These are phyloP conservation scores for Dolichotis patagonum DNA, from an alignment of 2,113 vertebrate species.

Conservation along the genomic window DNA sequence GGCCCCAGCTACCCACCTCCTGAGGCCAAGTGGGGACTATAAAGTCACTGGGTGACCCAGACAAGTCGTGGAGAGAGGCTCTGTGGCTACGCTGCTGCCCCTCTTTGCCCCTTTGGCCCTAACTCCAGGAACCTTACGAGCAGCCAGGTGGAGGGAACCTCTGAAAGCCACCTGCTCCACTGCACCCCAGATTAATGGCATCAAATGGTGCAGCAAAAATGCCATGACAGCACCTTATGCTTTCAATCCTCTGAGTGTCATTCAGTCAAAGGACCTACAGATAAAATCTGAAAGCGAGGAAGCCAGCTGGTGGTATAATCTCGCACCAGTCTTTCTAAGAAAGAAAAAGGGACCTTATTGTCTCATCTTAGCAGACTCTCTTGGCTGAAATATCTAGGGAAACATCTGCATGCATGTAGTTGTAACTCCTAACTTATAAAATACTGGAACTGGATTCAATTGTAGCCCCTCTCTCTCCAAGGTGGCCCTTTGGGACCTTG, in stretches of 20 bases:
- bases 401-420: background rate
- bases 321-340: background rate
- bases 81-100: background rate
- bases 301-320: constrained; percentile 62
- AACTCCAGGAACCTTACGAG: constrained; percentile 39
- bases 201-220: constrained; percentile 77
- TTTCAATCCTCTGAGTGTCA: constrained; percentile 18
- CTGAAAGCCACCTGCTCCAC: constrained; percentile 45
- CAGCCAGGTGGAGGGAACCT: constrained; percentile 30
- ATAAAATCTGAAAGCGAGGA: constrained; percentile 64
- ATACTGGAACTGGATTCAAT: background rate
- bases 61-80: background rate
- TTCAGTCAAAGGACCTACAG: constrained; percentile 71
- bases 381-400: background rate
- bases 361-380: background rate
- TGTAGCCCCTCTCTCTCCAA: background rate
- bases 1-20: background rate
- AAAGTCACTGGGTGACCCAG: constrained; percentile 27
- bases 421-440: background rate
- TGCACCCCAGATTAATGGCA: constrained; percentile 59
- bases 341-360: background rate
- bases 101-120: background rate
- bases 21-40: background rate
- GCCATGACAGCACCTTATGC: background rate
- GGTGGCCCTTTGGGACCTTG: background rate